Evolutionary conservation across 1,140 invertebrate species (phyloP).

Genomic region (Chrysomallon squamiferum): DNA sequence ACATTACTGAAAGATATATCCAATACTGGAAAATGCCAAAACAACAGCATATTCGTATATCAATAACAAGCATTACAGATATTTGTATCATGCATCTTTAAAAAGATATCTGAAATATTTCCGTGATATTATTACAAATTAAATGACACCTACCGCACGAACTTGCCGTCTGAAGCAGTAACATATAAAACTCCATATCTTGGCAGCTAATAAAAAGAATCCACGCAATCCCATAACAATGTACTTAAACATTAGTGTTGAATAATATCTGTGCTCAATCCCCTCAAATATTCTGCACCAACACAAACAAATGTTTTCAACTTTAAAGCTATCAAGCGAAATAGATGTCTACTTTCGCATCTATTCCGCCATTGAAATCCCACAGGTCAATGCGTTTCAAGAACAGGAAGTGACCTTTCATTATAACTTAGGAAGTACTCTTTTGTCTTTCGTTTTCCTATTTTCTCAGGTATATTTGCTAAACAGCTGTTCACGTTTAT

Average conservation of each 20-base stretch:
- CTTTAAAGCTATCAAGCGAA: slow-evolving; percentile 15
- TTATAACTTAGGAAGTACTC: background rate
- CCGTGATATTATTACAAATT: background rate
- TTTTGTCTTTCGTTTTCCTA: no score
- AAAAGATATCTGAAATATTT: no score
- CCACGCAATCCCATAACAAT: slow-evolving; percentile 96
- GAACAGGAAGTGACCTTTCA: slow-evolving; percentile 7
- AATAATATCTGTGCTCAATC: slow-evolving; percentile 27
- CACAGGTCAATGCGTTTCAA: slow-evolving; percentile 31
- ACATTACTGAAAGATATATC: no score
- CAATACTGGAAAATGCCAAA: no score
- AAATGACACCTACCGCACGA: slow-evolving; percentile 83
- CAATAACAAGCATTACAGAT: no score
- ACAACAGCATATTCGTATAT: no score
- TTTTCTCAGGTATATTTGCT: no score
- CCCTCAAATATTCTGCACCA: slow-evolving; percentile 33
- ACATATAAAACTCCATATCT: slow-evolving; percentile 97
- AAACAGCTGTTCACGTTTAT: no score
- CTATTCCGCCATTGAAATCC: slow-evolving; percentile 52
- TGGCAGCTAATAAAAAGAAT: slow-evolving; percentile 91
- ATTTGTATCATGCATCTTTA: no score
- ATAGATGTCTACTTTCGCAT: slow-evolving; percentile 14
- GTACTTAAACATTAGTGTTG: slow-evolving; percentile 86
- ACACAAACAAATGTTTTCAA: slow-evolving; percentile 11
- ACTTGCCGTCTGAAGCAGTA: slow-evolving; percentile 95